phyloP scores from a whole-genome alignment of 2,888 invertebrate genomes.

The Lumbricus terrestris region DNA sequence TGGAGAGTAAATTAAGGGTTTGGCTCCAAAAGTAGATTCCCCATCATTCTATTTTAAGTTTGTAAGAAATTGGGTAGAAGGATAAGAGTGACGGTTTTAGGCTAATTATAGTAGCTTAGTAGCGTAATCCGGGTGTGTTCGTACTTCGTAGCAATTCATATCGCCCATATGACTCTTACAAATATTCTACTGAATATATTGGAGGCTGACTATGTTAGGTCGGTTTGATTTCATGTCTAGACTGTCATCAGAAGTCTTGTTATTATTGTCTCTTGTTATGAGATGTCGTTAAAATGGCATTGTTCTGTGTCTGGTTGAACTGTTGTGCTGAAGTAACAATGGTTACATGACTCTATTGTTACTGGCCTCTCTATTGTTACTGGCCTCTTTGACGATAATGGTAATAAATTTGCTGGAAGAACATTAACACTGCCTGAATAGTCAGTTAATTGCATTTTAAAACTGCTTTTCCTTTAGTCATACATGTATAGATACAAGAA shows the following conservation, averaged over 20 bases:
- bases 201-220: not conserved
- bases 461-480: not conserved
- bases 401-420: not conserved
- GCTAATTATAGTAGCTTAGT: not conserved
- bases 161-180: not conserved
- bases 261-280: not conserved
- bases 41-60: not conserved
- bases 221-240: not conserved
- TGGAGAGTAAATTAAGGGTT: not conserved
- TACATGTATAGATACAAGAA: no score
- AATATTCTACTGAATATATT: not conserved
- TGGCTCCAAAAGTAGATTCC: not conserved
- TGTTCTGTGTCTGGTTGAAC: not conserved
- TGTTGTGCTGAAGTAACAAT: not conserved
- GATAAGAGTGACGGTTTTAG: not conserved
- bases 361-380: not conserved
- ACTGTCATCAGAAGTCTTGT: not conserved
- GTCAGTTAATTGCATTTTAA: not conserved
- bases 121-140: not conserved
- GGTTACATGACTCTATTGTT: not conserved
- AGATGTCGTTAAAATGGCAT: no score
- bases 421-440: not conserved
- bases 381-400: not conserved
- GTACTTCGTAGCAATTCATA: not conserved
- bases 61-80: not conserved